Percentiles rank a stretch among this genome's conserved stretches.
Conservation (phyloP, 1,140 invertebrate genomes). For the Gonioctena quinquepunctata region DNA sequence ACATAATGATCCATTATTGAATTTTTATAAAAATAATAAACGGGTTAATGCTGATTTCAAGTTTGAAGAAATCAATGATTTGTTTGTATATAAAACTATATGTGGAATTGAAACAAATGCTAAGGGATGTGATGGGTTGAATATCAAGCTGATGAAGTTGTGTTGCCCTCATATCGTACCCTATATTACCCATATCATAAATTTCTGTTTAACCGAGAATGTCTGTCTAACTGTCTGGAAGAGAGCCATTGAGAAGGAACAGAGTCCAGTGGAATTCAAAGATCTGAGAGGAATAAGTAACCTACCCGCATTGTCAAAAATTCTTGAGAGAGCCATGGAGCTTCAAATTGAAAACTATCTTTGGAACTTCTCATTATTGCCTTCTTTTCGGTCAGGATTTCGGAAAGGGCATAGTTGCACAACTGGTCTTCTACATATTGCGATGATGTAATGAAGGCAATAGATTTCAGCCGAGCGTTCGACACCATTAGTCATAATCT, state of each 20-base stretch:
- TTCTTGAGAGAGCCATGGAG: background rate
- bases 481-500: too few relatives aligned
- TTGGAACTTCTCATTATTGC: background rate
- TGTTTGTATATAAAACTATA: conserved; percentile 11
- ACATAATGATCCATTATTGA: conserved; percentile 3
- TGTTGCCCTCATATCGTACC: conserved; percentile 9
- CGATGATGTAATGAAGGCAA: conserved; percentile 1
- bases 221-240: background rate
- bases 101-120: conserved; percentile 3
- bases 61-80: background rate
- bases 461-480: background rate
- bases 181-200: conserved; percentile 6
- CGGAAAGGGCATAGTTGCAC: background rate
- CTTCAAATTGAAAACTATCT: conserved; percentile 5
- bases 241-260: background rate
- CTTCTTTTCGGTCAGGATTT: conserved; percentile 2
- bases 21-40: conserved; percentile 15
- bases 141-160: background rate
- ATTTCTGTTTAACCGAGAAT: conserved; percentile 10
- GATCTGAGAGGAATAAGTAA: background rate
- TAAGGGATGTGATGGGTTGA: background rate
- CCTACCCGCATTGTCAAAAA: background rate
- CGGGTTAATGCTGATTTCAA: background rate
- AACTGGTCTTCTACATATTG: background rate
- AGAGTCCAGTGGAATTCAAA: too few relatives aligned